Percentiles rank a stretch among this genome's conserved stretches.
phyloP scores from a whole-genome alignment of 1,140 invertebrate genomes.

The Caerostris darwini region DNA sequence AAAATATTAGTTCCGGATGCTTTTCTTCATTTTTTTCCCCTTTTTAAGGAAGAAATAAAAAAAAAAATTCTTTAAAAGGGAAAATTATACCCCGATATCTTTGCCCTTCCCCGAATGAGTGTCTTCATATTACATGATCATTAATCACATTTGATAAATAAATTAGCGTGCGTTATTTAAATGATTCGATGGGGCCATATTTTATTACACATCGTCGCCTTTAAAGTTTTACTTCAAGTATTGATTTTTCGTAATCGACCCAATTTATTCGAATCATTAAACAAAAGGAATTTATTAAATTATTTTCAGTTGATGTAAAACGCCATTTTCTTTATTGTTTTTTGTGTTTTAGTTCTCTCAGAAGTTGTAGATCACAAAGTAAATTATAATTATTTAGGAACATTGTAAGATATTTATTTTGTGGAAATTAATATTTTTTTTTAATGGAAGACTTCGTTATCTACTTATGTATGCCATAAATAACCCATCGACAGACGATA shows the following conservation, averaged over 20 bases:
- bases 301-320: too few species aligned
- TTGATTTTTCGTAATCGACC: slow-evolving; percentile 8
- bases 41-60: neutral
- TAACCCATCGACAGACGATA: too few species aligned
- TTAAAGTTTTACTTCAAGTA: neutral
- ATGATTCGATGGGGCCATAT: neutral
- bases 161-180: slow-evolving; percentile 26
- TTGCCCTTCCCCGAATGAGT: neutral
- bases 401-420: too few species aligned
- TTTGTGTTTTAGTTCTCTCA: too few species aligned
- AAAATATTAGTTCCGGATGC: slow-evolving; percentile 25
- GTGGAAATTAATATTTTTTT: too few species aligned
- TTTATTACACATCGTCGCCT: neutral
- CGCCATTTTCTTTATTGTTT: too few species aligned
- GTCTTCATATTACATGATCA: neutral
- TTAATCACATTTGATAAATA: slow-evolving; percentile 42
- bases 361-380: too few species aligned
- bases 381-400: too few species aligned
- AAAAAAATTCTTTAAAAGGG: neutral
- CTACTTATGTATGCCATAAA: too few species aligned
- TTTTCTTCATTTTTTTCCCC: neutral
- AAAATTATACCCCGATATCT: neutral
- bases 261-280: neutral
- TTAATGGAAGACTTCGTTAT: too few species aligned
- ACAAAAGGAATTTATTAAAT: neutral